Evolutionary conservation across 2,113 vertebrate genomes (phyloP).

Genomic region (Sisor rabdophorus): DNA sequence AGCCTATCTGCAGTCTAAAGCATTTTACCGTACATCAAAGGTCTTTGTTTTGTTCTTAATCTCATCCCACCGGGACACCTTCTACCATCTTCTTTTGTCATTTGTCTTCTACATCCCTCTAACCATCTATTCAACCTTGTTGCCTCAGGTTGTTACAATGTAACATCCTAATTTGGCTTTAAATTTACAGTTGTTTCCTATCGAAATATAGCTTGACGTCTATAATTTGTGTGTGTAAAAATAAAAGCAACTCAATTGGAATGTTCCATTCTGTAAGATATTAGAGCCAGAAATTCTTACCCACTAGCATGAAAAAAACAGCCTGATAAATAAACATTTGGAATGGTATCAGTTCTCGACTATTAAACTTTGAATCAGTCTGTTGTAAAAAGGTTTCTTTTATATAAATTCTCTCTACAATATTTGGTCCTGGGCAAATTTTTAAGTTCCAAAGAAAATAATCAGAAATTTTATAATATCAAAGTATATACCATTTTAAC

Average conservation of each 20-base stretch:
- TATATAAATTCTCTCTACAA: too few relatives aligned
- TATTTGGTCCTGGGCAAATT: too few relatives aligned
- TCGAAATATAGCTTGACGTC: conserved; percentile 44
- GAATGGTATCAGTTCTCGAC: background rate
- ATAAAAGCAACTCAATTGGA: conserved; percentile 58
- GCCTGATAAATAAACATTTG: background rate
- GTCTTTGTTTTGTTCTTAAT: conserved; percentile 26
- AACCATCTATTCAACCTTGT: conserved; percentile 49
- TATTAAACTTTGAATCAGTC: background rate
- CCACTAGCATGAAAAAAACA: background rate
- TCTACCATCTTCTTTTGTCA: conserved; percentile 1
- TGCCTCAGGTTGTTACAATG: conserved; percentile 59
- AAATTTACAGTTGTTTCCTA: conserved; percentile 12
- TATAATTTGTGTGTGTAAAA: conserved; percentile 39
- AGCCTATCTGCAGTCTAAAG: conserved; percentile 18
- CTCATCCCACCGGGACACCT: conserved; percentile 39
- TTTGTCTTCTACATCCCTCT: conserved; percentile 10
- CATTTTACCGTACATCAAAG: conserved; percentile 11
- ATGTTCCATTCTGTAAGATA: conserved; percentile 46
- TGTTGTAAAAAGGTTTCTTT: background rate
- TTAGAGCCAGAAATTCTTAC: background rate
- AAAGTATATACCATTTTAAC: too few relatives aligned
- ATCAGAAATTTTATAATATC: too few relatives aligned
- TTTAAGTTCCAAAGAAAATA: too few relatives aligned
- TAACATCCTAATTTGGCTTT: conserved; percentile 52